Evolutionary conservation across 2,113 vertebrate species (phyloP), one percentile per base, ranked within the genome.

Genomic region (Gasterosteus nipponicus): DNA sequence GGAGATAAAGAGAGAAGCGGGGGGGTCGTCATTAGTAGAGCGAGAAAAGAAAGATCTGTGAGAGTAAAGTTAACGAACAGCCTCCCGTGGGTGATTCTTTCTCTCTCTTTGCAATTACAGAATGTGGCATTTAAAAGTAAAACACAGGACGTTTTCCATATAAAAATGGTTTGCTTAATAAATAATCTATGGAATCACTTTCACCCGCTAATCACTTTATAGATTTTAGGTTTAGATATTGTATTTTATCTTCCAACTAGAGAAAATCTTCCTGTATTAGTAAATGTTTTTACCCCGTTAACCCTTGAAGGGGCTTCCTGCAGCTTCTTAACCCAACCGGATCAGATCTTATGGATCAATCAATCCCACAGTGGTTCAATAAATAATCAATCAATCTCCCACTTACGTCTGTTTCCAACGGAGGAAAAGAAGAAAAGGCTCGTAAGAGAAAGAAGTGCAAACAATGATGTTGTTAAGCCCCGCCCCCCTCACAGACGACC

Each of bases 1-100:
- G 81, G 53, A 53, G 75, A 76, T 67, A 39, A 64, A 80, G 71
- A 64, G 71, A 61, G 67, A 42, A 70, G 22, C 68, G 47, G 10
- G 51, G 51, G 51, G 51, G 51, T 22, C 3, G 26, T 75, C 39
- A 78, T 84, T 74, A 87, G 76, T 3, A n/a, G 60, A 73, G 58
- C 11, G 15, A 68, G 22, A 5, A 0, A 35, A 0, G 2, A 42
- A 15, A 4, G n/a, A 39, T 18, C 0, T 35, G 62, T 35, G 62
- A 65, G 44, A 39, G 47, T 0, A 11, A 75, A 41, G 61, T 68
- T 12, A 2, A 14, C 18, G 18, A 31, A 29, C 58, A 58, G 51
- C 49, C 63, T 63, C 63, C 33, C 22, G 47, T 61, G 10, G 66
- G 8, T 35, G 35, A 70, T n/a, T n/a, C 54, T 15, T 11, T 2